Percentiles rank a stretch among this genome's conserved stretches.
Conservation (phyloP, 2,113 vertebrate species). For the Hemiprocne comata region DNA sequence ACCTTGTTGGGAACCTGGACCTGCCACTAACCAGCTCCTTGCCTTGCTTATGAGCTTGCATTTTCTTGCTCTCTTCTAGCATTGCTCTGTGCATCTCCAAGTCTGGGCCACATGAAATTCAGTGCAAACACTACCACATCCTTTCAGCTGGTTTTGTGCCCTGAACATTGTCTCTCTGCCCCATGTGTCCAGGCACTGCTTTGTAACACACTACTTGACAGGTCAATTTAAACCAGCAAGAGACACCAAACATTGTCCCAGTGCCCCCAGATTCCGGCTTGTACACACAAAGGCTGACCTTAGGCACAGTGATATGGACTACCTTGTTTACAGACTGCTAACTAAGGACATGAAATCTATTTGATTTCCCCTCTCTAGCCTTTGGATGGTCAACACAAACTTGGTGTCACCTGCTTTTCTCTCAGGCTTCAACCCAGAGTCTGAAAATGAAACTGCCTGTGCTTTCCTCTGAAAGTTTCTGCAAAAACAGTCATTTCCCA, state of each 20-base stretch:
- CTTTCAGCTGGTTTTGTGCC: neutral
- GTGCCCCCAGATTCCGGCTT: neutral
- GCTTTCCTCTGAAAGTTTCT: conserved; percentile 19
- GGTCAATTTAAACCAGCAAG: neutral
- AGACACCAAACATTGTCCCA: neutral
- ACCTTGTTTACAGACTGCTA: conserved; percentile 47
- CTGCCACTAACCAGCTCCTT: neutral
- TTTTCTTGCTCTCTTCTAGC: neutral
- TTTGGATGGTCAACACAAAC: conserved; percentile 59
- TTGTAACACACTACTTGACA: neutral
- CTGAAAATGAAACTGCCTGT: neutral
- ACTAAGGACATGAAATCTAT: conserved; percentile 51
- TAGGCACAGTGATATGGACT: conserved; percentile 17
- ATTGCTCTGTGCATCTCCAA: neutral
- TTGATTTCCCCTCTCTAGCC: conserved; percentile 35
- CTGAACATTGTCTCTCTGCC: neutral
- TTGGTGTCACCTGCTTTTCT: neutral
- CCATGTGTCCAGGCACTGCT: neutral
- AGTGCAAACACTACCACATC: neutral
- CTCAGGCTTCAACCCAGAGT: neutral
- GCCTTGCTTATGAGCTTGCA: neutral
- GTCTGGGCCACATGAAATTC: neutral
- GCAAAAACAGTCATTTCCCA: neutral
- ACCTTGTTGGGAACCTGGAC: neutral
- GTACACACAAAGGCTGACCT: conserved; percentile 33